Conservation (phyloP, 2,797 vertebrate species). For the Eulemur coronatus region DNA sequence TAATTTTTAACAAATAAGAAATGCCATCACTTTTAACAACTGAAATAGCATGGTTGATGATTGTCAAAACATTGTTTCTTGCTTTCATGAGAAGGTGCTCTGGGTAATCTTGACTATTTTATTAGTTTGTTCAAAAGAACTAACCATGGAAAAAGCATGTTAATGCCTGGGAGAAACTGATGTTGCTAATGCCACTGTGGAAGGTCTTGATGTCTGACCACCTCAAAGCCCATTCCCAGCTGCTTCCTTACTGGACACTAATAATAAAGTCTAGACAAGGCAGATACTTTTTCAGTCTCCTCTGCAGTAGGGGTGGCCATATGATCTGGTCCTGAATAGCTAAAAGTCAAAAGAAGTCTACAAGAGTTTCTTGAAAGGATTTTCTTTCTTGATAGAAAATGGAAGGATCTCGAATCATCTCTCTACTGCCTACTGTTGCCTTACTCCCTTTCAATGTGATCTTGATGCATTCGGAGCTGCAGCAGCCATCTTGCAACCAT, state of each 20-base stretch:
- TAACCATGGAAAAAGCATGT: neutral
- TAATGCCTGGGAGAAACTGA: neutral
- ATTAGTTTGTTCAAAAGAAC: neutral
- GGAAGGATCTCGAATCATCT: neutral
- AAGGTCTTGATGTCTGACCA: neutral
- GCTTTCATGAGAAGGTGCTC: neutral
- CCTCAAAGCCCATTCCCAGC: neutral
- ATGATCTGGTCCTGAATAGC: neutral
- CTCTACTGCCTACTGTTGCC: neutral
- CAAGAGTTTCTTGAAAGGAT: neutral
- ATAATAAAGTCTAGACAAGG: neutral
- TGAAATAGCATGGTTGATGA: neutral
- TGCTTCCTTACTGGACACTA: neutral
- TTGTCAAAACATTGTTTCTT: neutral
- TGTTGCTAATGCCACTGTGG: neutral
- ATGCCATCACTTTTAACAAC: neutral
- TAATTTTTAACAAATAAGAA: constrained; percentile 7
- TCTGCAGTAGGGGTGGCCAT: neutral
- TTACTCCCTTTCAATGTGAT: neutral
- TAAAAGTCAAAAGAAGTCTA: neutral
- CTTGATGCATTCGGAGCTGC: neutral
- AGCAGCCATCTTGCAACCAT: neutral
- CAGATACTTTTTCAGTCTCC: neutral
- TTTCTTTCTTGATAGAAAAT: neutral
- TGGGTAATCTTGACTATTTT: neutral